Evolutionary conservation across 2,113 vertebrate species (phyloP).

Genomic region (Corydoras sp.): DNA sequence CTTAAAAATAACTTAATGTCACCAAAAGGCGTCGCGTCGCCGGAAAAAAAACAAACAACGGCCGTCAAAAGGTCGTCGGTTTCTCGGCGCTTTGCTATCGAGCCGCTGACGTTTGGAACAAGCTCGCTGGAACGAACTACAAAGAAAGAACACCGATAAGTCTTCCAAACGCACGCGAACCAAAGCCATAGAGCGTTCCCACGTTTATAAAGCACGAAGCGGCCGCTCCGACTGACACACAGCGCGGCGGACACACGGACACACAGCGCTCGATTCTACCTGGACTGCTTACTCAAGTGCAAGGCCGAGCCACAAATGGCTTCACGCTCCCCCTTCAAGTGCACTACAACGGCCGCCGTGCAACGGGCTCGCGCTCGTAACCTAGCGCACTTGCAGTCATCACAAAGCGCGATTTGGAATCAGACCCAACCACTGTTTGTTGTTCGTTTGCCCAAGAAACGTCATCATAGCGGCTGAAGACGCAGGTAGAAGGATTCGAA

Average conservation of each 20-base stretch:
- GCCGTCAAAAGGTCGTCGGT: conserved; percentile 64
- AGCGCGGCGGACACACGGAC: conserved; percentile 29
- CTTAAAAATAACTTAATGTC: conserved; percentile 43
- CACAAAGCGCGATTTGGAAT: background rate
- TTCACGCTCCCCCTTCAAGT: background rate
- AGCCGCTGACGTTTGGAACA: conserved; percentile 5
- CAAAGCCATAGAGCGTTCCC: background rate
- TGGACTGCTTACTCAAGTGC: conserved; percentile 61
- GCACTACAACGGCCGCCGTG: background rate
- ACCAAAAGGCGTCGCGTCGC: conserved; percentile 52
- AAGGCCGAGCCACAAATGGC: background rate
- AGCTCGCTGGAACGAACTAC: background rate
- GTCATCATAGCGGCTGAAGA: conserved; percentile 43
- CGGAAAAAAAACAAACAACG: conserved; percentile 61
- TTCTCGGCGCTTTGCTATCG: conserved; percentile 35
- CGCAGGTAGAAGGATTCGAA: background rate
- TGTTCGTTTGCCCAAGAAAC: conserved; percentile 59
- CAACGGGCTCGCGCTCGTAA: background rate
- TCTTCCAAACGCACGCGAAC: background rate
- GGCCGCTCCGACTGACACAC: background rate
- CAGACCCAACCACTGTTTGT: conserved; percentile 63
- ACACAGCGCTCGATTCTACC: conserved; percentile 24
- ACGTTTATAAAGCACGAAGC: background rate
- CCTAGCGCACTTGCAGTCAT: too few relatives aligned
- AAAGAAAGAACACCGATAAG: background rate